Evolutionary conservation across 2,888 invertebrate species (phyloP), one percentile per base, ranked within the genome.

Genomic region (Helicoverpa assulta): DNA sequence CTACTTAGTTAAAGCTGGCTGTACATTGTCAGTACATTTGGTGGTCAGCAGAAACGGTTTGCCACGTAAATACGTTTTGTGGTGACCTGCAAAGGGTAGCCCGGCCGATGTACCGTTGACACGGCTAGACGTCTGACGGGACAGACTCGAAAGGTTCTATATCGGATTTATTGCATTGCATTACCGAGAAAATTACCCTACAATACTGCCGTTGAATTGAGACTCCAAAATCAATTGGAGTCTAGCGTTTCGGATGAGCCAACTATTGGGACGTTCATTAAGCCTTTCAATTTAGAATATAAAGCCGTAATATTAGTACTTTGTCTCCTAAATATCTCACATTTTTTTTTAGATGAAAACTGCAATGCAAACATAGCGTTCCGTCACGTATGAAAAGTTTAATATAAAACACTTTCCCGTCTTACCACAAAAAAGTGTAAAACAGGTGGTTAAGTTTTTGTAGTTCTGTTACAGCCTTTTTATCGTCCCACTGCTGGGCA

Each of bases 71-170:
- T 40, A 40, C 40, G 26, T 50, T 50, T 59, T 67, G 33, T 43
- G 19, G 63, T 62, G 64, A 78, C 56, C 59, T 37, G 54, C 57
- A 69, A 73, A 56, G 73, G 59, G 78, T 78, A 6, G 43, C 50
- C 59, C 66, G 64, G 52, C 66, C 73, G 61, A 68, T 58, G 58
- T 78, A 65, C 78, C 53, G 53, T 57, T 37, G 37, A 19, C 59
- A 29, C 19, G 60, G 37, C 59, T 43, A 79, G 74, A 67, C 62
- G 59, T 53, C 40, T 57, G 57, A 66, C 57, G 16, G 50, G 58
- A 52, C 50, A 57, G 8, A 5, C 21, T 26, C 12, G n/a, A 14
- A 40, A 69, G 55, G 63, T 47, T 66, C 56, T 55, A 40, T 14
- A 73, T 40, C 58, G 4, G 59, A 75, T 67, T 56, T 29, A 78